phyloP scores from a whole-genome alignment of 2,888 invertebrate genomes.

The Chorisops tibialis region DNA sequence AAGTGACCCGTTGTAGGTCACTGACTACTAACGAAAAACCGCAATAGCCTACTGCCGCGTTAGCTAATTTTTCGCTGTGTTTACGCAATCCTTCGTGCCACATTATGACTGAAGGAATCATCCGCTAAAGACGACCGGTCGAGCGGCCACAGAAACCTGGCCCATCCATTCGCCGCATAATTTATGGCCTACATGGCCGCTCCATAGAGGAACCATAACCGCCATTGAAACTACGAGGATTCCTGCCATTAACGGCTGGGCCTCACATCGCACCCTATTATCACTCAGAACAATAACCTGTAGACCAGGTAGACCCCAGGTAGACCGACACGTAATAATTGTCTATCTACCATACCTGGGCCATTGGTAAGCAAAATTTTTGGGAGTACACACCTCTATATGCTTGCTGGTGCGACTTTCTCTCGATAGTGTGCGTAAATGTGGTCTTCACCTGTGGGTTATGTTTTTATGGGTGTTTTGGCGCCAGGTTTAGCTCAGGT shows the following conservation, averaged over 20 bases:
- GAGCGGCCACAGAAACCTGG: no score
- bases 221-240: constrained; percentile 24
- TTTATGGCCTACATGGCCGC: constrained; percentile 18
- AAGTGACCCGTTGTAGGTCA: no score
- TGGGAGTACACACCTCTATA: constrained; percentile 1
- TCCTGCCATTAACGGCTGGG: constrained; percentile 22
- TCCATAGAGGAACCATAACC: constrained; percentile 8
- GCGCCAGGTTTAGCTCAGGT: not conserved
- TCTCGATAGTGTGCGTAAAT: not conserved
- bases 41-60: no score
- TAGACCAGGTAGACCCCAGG: not conserved
- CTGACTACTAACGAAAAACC: no score
- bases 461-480: not conserved
- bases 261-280: constrained; percentile 12
- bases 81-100: no score
- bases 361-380: not conserved
- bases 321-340: not conserved
- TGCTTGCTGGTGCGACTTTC: not conserved
- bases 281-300: not conserved
- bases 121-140: no score
- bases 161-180: not conserved
- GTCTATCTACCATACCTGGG: not conserved
- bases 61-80: no score
- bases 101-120: no score
- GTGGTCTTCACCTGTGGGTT: constrained; percentile 5